Percentiles rank a stretch among this genome's conserved stretches.
Evolutionary conservation across 2,113 vertebrate species (phyloP).

Genomic region (Rhea pennata): DNA sequence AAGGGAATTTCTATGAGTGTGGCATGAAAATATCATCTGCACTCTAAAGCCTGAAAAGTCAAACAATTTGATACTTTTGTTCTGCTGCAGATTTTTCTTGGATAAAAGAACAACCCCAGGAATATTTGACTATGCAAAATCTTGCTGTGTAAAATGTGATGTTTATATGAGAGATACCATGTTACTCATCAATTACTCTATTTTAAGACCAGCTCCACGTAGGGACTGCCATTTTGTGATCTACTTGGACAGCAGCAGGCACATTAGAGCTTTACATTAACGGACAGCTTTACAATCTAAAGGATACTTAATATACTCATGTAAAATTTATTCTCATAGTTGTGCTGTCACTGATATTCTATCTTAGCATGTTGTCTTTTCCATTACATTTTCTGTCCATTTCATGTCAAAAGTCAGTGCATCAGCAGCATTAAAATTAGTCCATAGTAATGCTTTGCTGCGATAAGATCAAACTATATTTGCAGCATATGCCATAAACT

Average conservation of each 20-base stretch:
- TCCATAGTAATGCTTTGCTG: not conserved
- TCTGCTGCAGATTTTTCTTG: not conserved
- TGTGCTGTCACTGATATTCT: conserved; percentile 10
- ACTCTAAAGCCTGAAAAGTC: not conserved
- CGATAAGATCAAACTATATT: not conserved
- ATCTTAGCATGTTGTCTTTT: not conserved
- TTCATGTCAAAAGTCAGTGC: not conserved
- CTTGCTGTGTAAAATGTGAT: conserved; percentile 16
- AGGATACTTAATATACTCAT: conserved; percentile 7
- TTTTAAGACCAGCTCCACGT: conserved; percentile 43
- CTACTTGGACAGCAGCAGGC: conserved; percentile 60
- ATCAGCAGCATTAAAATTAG: not conserved
- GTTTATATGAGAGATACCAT: conserved; percentile 42
- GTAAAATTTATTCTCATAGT: conserved; percentile 19
- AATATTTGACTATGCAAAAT: conserved; percentile 13
- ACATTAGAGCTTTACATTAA: not conserved
- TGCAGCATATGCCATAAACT: not conserved
- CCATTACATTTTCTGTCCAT: not conserved
- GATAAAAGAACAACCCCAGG: not conserved
- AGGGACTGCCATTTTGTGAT: conserved; percentile 42
- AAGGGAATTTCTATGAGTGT: conserved; percentile 72
- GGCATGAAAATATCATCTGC: conserved; percentile 30
- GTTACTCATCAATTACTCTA: conserved; percentile 57
- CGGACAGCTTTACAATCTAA: conserved; percentile 29
- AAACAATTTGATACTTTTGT: not conserved